Evolutionary conservation across 2,113 vertebrate genomes (phyloP).

Genomic region (Riparia riparia): DNA sequence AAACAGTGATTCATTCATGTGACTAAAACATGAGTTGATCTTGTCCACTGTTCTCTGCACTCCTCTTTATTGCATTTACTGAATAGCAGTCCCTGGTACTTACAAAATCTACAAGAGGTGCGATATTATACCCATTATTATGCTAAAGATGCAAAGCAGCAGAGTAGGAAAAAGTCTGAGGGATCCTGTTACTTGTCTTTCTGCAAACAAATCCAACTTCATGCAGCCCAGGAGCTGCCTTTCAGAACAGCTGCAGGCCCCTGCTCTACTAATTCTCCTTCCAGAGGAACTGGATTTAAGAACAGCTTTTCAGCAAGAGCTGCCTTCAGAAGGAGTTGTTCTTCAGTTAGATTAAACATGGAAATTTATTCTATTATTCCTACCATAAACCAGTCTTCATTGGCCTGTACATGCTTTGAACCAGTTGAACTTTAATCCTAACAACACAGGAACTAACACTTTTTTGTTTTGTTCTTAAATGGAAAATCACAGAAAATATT

Average conservation of each 20-base stretch:
- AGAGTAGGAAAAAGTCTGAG: background rate
- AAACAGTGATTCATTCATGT: background rate
- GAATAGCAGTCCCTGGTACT: background rate
- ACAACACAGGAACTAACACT: background rate
- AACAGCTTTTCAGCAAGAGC: background rate
- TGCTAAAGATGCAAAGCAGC: background rate
- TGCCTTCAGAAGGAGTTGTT: background rate
- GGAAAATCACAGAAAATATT: background rate
- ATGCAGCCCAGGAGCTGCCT: background rate
- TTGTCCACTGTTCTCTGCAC: background rate
- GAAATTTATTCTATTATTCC: background rate
- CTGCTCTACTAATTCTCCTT: background rate
- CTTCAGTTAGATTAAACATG: background rate
- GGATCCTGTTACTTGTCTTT: background rate
- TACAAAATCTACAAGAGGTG: background rate
- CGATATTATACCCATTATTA: background rate
- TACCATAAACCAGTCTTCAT: background rate
- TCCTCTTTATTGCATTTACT: background rate
- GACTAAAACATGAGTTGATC: background rate
- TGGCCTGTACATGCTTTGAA: background rate
- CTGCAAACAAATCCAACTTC: background rate
- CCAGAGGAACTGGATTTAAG: background rate
- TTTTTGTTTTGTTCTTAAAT: background rate
- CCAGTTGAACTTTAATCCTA: background rate
- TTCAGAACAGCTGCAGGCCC: background rate